Base-by-base conservation (phyloP, 2,888 invertebrate species). In the Antheraea assamensis region DNA sequence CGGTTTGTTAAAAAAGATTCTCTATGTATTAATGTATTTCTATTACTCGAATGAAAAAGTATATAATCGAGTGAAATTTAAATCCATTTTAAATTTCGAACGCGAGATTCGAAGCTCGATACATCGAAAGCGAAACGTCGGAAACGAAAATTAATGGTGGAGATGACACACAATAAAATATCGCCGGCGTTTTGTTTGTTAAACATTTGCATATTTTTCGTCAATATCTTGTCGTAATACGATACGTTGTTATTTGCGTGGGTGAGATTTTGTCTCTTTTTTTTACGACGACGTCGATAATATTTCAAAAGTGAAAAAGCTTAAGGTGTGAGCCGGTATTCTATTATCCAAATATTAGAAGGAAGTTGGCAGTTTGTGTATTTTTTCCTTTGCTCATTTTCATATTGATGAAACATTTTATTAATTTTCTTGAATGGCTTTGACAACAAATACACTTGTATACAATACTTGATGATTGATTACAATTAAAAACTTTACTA, bases 91-190 rank as follows among this genome's bases (percentile, higher is more conserved):
- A 80, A 80, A 82, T 81, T 82, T 79, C 78, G 79, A 78, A 76
- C 64, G 70, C 75, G 75, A 77, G 76, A 76, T 78, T 76, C 75
- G 74, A 78, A 74, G 74, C 76, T 74, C 76, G 74, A 77, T 78
- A 78, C 76, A 70, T 68, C 35, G 31, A 75, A 79, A 76, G 72
- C 71, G 76, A 64, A 71, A 75, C 49, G 75, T 76, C 73, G 55
- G 24, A 49, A 47, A 75, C 76, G 72, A 76, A 73, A 47, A 70
- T 79, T 79, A 74, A 81, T 77, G 77, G 75, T 76, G 76, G 78
- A 79, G 79, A 80, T 79, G 85, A 82, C 84, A 83, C 80, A 74
- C 76, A 82, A 85, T 86, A 87, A 86, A 85, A 81, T 85, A 85
- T 84, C 82, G 75, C 78, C 78, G 76, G 74, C 72, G 74, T 77